phyloP scores from a whole-genome alignment of 2,113 vertebrate species.

The Neotragus pygmaeus region DNA sequence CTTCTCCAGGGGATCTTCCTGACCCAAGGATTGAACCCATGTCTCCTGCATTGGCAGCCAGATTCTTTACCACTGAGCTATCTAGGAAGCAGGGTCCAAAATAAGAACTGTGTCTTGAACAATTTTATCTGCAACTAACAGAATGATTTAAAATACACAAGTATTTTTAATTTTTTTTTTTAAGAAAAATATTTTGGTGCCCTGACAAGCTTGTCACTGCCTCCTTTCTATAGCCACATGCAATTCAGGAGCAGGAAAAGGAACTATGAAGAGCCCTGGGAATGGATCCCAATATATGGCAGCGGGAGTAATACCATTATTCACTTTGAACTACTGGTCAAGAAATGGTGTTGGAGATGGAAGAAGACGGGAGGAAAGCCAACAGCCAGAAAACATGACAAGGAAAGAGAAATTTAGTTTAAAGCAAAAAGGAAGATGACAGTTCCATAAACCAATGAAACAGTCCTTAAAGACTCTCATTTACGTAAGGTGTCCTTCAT shows the following conservation, averaged over 20 bases:
- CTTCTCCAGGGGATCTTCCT: not conserved
- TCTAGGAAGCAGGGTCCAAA: not conserved
- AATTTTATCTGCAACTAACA: not conserved
- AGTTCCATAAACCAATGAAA: not conserved
- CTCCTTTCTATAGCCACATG: not conserved
- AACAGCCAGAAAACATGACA: not conserved
- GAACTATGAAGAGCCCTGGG: not conserved
- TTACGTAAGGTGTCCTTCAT: not conserved
- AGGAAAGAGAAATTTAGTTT: not conserved
- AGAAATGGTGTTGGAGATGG: not conserved
- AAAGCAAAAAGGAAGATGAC: not conserved
- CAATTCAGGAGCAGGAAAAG: not conserved
- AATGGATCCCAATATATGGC: not conserved
- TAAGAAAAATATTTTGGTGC: not conserved
- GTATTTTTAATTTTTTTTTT: not conserved
- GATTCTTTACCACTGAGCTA: not conserved
- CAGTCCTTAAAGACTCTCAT: not conserved
- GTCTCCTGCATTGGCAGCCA: not conserved
- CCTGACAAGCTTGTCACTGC: not conserved
- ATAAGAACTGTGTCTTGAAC: not conserved
- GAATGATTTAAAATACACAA: not conserved
- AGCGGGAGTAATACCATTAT: not conserved
- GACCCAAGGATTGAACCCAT: not conserved
- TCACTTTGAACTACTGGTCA: not conserved
- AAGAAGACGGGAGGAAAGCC: not conserved